Evolutionary conservation across 2,888 invertebrate genomes (phyloP), one percentile per base, ranked within the genome.

Genomic region (Epirrhoe tristata): DNA sequence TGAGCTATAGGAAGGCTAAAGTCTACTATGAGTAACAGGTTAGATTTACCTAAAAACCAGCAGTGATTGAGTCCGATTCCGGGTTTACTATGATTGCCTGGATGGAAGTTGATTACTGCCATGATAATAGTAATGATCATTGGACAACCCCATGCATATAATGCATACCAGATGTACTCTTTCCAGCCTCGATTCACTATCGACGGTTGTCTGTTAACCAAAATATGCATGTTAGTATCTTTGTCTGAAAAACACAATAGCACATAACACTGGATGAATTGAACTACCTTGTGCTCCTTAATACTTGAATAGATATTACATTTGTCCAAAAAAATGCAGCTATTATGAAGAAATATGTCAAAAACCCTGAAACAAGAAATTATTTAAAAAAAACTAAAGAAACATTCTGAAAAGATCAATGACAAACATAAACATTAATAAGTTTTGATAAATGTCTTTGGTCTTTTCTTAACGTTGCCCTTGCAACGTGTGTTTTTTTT

Each of bases 271-370:
- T 48, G 16, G 8, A 52, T 48, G 16, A 8, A 52, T 17, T 16
- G 0, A 31, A 43, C 94, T 85, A 96, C 96, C 95, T 95, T 43
- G 95, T 94, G 51, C 89, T 91, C 77, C 93, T 88, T 89, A 96
- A 94, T 53, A 96, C 94, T 79, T 96, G 96, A 80, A 96, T 94
- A 1, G 96, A 93, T 62, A 96, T 94, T n/a, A 95, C 88, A 78
- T 95, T 96, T 66, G 95, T 84, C 96, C 96, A 96, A 79, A 96
- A 96, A 81, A 96, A 96, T 51, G 95, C 92, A 0, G 94, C 91
- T 62, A 96, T 78, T 71, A 95, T 90, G 69, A 95, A 94, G 78
- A 93, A 95, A 76, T 95, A 95, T 4, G 92, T 81, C 17, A 93
- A 57, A 79, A 94, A 95, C 8, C 94, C 95, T 95, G 88, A 71